Conservation (phyloP, 2,113 vertebrate genomes). For the Heloderma charlesbogerti region DNA sequence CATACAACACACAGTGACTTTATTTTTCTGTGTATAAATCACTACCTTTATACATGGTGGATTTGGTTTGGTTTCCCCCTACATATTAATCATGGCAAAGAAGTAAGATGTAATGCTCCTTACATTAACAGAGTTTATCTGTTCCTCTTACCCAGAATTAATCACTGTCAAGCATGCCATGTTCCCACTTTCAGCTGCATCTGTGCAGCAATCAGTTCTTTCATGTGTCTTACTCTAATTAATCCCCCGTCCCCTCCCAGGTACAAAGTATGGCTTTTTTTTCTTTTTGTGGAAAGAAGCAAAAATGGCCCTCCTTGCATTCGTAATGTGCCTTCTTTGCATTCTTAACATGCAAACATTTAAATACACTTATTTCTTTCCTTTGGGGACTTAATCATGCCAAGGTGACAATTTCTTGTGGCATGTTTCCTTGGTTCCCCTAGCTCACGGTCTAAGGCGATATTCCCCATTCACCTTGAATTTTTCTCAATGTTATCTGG, state of each 20-base stretch:
- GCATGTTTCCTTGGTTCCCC: background rate
- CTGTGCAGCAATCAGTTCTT: background rate
- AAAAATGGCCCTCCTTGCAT: background rate
- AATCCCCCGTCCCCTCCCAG: background rate
- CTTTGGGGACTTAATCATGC: constrained; percentile 3
- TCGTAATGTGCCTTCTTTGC: background rate
- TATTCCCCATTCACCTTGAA: background rate
- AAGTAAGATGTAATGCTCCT: background rate
- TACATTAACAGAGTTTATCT: constrained; percentile 1
- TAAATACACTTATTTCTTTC: constrained; percentile 7
- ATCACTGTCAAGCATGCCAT: background rate
- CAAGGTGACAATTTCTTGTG: background rate
- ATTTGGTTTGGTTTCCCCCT: background rate
- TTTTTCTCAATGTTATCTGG: background rate
- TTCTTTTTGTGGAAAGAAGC: constrained; percentile 29
- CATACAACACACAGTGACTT: too few relatives aligned
- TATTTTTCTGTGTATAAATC: background rate
- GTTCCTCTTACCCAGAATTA: background rate
- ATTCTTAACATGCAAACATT: background rate
- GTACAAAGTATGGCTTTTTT: background rate
- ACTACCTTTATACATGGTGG: background rate
- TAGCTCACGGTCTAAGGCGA: background rate
- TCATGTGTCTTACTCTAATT: background rate
- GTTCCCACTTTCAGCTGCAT: background rate
- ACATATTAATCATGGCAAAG: background rate